phyloP scores from a whole-genome alignment of 2,888 invertebrate genomes.

The Pyralis farinalis region DNA sequence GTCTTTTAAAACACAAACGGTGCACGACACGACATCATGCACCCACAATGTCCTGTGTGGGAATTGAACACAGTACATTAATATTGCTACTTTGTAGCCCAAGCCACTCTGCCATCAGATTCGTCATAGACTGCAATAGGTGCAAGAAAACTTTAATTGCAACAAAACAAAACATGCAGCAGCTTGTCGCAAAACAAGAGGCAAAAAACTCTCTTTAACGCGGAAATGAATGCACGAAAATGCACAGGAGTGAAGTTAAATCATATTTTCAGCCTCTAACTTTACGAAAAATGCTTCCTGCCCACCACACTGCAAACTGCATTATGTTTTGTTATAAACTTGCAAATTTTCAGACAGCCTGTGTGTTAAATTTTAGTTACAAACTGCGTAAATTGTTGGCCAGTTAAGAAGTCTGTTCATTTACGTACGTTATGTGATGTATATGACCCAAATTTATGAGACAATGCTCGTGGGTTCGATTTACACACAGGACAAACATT shows the following conservation, averaged over 20 bases:
- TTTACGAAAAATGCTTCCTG: constrained; percentile 31
- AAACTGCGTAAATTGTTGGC: constrained; percentile 6
- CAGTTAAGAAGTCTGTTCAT: constrained; percentile 2
- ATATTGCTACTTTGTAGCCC: no score
- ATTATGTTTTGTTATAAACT: constrained; percentile 29
- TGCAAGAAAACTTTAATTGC: no score
- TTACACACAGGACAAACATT: no score
- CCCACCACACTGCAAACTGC: constrained; percentile 22
- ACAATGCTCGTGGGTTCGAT: no score
- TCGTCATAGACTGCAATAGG: no score
- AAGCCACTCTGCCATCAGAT: no score
- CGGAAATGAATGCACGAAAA: constrained; percentile 26
- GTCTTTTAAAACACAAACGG: no score
- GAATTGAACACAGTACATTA: no score
- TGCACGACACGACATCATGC: no score
- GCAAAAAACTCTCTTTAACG: constrained; percentile 17
- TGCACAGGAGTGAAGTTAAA: constrained; percentile 22
- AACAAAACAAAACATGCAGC: no score
- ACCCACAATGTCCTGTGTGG: no score
- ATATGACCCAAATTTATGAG: no score
- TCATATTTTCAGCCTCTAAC: constrained; percentile 32
- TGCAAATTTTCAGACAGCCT: not conserved
- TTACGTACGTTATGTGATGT: not conserved
- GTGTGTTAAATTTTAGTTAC: constrained; percentile 4
- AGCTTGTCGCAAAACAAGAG: constrained; percentile 1